Conservation (phyloP, 2,113 vertebrate species). For the Gavialis gangeticus region DNA sequence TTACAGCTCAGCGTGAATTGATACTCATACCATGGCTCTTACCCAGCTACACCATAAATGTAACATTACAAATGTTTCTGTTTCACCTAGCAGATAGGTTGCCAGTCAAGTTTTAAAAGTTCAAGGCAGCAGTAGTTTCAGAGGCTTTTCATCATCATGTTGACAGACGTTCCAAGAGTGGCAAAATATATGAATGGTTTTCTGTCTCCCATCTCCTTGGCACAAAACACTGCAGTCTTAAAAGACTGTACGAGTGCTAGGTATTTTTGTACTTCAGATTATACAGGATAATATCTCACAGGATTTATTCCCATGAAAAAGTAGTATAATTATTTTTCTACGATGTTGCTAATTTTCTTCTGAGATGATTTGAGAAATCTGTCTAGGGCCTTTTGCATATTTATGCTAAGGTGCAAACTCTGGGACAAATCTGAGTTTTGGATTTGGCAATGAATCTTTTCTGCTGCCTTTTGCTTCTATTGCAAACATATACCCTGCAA, state of each 20-base stretch:
- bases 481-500: no score
- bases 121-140: accelerated
- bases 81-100: background rate
- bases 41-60: background rate
- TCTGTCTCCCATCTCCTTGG: background rate
- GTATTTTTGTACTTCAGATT: background rate
- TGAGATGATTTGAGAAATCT: no score
- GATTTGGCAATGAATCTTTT: no score
- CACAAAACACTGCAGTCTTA: background rate
- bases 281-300: background rate
- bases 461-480: no score
- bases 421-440: no score
- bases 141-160: background rate
- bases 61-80: background rate
- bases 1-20: accelerated
- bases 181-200: background rate
- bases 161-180: background rate
- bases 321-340: background rate
- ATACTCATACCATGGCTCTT: background rate
- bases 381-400: no score
- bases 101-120: accelerated
- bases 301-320: background rate
- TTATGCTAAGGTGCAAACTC: no score
- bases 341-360: background rate
- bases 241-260: background rate